A percentile compares a stretch with the other conserved stretches of the same genome.
phyloP scores from a whole-genome alignment of 2,888 invertebrate species.

The Eupithecia exiguata region DNA sequence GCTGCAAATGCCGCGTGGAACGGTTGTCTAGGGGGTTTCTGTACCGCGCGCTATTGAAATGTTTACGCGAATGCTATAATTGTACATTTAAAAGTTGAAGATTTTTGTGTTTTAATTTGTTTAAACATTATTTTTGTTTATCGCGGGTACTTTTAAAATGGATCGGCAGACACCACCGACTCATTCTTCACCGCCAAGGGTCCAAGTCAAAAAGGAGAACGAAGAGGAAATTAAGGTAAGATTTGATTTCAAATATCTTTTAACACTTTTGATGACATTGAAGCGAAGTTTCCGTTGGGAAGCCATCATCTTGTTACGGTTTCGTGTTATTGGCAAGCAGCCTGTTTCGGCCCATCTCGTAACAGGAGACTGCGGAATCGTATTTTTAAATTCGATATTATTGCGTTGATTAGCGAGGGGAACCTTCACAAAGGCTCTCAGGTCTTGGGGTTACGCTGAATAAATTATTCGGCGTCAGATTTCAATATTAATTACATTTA shows the following conservation, averaged over 20 bases:
- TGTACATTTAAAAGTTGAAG: conserved; percentile 47
- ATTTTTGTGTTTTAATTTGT: conserved; percentile 18
- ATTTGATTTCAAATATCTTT: conserved; percentile 42
- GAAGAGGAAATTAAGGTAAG: conserved; percentile 91
- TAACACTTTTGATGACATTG: conserved; percentile 61
- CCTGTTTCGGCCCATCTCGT: conserved; percentile 73
- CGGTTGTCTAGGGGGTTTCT: conserved; percentile 41
- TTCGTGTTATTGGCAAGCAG: conserved; percentile 75
- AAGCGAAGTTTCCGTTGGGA: conserved; percentile 70
- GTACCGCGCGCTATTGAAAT: conserved; percentile 52
- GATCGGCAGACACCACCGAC: conserved; percentile 77
- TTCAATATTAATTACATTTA: conserved; percentile 83
- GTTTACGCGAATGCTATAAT: conserved; percentile 74
- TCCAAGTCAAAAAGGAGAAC: conserved; percentile 87
- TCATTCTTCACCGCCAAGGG: conserved; percentile 67
- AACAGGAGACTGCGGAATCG: conserved; percentile 74
- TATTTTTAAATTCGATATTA: conserved; percentile 82
- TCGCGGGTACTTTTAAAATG: conserved; percentile 60
- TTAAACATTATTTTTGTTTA: conserved; percentile 20
- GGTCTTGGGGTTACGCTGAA: conserved; percentile 69
- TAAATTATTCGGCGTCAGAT: conserved; percentile 78
- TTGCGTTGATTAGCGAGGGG: conserved; percentile 60
- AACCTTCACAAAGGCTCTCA: conserved; percentile 60
- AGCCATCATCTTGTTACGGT: conserved; percentile 70
- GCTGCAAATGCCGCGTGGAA: conserved; percentile 57